phyloP scores from a whole-genome alignment of 2,113 vertebrate genomes.

The Accipiter virgatus region DNA sequence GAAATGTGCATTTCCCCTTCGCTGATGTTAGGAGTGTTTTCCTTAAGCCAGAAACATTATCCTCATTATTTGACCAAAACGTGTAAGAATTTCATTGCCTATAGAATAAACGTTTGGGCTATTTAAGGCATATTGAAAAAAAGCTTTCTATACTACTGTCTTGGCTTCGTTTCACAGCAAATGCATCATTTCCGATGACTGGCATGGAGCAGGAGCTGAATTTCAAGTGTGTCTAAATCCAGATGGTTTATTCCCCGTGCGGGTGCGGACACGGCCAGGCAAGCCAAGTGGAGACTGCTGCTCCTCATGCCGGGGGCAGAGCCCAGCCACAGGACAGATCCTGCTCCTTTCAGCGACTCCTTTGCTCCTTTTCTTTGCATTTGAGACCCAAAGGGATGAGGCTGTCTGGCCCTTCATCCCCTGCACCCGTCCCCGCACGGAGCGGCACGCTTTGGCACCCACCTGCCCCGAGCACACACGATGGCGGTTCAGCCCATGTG shows the following conservation, averaged over 20 bases:
- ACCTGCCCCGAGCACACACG: rapidly evolving
- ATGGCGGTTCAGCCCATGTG: rapidly evolving
- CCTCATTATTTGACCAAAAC: background rate
- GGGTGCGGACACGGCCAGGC: rapidly evolving
- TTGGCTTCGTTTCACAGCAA: constrained; percentile 28
- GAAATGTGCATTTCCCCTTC: background rate
- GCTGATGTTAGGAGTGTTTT: background rate
- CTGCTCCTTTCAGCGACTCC: background rate
- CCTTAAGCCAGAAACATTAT: background rate
- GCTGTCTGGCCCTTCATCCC: rapidly evolving
- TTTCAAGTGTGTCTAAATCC: constrained; percentile 30
- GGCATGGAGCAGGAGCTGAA: constrained; percentile 30
- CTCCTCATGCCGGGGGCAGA: background rate
- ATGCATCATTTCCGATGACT: constrained; percentile 3
- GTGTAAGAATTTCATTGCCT: background rate
- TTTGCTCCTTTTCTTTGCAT: background rate
- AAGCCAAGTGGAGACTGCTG: rapidly evolving
- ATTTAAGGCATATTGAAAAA: background rate
- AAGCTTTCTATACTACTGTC: background rate
- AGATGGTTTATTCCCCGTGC: background rate
- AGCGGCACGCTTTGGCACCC: background rate
- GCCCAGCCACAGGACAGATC: background rate
- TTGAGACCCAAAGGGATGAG: background rate
- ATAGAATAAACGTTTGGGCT: background rate
- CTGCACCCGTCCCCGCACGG: rapidly evolving